A percentile compares a stretch with the other conserved stretches of the same genome.
phyloP scores from a whole-genome alignment of 2,888 invertebrate species.

The Melikaiella ostensackeni region DNA sequence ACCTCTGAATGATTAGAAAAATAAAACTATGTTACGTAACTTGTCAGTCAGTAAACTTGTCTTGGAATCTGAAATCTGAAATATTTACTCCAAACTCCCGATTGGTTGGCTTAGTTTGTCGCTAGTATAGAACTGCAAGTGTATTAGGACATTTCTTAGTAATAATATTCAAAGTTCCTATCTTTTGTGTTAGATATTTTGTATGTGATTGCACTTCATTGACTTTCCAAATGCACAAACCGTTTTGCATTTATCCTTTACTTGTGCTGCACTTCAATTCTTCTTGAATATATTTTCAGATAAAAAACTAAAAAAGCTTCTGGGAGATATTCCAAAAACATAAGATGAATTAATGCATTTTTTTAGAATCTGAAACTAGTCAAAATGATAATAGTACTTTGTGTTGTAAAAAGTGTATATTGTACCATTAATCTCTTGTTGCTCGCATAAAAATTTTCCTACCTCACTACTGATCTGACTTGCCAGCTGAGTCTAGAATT shows the following conservation, averaged over 20 bases:
- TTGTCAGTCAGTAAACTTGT: background rate
- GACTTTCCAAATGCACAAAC: slow-evolving; percentile 44
- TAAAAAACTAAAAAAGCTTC: slow-evolving; percentile 4
- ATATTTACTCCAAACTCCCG: background rate
- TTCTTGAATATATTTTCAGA: background rate
- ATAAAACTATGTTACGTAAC: background rate
- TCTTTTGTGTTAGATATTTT: slow-evolving; percentile 26
- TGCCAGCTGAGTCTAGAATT: background rate
- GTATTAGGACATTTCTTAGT: background rate
- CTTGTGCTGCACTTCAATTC: background rate
- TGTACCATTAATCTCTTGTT: background rate
- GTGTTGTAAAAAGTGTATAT: background rate
- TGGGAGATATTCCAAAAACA: background rate
- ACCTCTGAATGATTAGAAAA: background rate
- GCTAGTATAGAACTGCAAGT: slow-evolving; percentile 5
- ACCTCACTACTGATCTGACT: background rate
- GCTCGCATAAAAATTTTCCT: background rate
- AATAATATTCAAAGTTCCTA: background rate
- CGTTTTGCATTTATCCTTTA: slow-evolving; percentile 1
- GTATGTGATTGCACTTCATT: slow-evolving; percentile 51
- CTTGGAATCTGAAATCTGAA: background rate
- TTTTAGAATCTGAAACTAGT: background rate
- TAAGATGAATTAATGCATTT: background rate
- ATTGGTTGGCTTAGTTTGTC: slow-evolving; percentile 2
- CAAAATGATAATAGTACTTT: background rate